A percentile compares a stretch with the other conserved stretches of the same genome.
Conservation (phyloP, 2,797 vertebrate species). For the Clarias pachynema region DNA sequence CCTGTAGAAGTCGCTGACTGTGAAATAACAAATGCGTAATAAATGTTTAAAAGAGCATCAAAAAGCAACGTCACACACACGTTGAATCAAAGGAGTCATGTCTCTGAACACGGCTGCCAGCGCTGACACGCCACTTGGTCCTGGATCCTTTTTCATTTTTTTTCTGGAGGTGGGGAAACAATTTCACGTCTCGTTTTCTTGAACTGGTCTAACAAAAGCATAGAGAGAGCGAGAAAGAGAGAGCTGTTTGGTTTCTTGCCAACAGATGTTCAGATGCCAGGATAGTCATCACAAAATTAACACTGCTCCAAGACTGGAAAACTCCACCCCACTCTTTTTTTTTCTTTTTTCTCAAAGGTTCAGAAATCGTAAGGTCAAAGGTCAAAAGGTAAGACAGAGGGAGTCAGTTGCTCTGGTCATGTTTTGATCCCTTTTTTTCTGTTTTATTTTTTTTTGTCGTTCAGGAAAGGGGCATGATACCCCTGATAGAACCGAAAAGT, state of each 20-base stretch:
- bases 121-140: constrained; percentile 51
- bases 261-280: constrained; percentile 42
- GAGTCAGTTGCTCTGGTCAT: constrained; percentile 32
- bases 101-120: constrained; percentile 57
- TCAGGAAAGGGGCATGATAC: constrained; percentile 25
- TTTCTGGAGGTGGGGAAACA: not conserved
- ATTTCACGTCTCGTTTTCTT: constrained; percentile 29
- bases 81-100: constrained; percentile 69
- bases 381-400: not conserved
- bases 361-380: constrained; percentile 28
- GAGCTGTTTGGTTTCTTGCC: constrained; percentile 38
- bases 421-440: constrained; percentile 21
- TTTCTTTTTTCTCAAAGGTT: constrained; percentile 25
- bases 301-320: constrained; percentile 42
- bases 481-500: constrained; percentile 44
- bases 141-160: constrained; percentile 64
- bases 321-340: constrained; percentile 6
- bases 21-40: constrained; percentile 62
- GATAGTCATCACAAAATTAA: constrained; percentile 47
- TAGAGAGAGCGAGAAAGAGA: constrained; percentile 53
- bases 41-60: constrained; percentile 64
- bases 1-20: constrained; percentile 66
- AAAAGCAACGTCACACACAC: constrained; percentile 74
- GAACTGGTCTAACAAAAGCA: constrained; percentile 59
- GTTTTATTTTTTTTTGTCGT: constrained; percentile 19